phyloP scores from a whole-genome alignment of 2,888 invertebrate genomes.

The Pseudococcus jackbeardsleyi region DNA sequence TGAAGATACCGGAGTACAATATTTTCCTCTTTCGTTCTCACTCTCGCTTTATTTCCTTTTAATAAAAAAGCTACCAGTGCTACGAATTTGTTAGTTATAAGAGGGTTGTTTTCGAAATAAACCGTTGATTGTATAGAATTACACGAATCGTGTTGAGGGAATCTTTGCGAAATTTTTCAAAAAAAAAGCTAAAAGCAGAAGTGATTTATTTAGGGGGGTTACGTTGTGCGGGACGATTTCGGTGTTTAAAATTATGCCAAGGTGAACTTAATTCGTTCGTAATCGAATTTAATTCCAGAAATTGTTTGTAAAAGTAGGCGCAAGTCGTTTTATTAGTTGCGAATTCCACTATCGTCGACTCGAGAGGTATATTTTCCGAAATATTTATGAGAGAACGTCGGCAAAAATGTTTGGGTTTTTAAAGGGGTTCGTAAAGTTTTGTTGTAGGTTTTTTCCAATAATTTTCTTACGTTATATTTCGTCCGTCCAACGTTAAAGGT shows the following conservation, averaged over 20 bases:
- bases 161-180: neutral
- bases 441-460: neutral
- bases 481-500: too few relatives aligned
- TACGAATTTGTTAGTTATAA: neutral
- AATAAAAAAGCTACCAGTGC: too few relatives aligned
- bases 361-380: neutral
- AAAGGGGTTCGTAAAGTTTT: neutral
- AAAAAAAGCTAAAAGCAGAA: neutral
- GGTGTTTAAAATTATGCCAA: neutral
- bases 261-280: neutral
- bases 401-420: neutral
- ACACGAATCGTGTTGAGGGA: neutral
- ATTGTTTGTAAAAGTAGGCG: neutral
- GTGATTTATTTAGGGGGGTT: neutral
- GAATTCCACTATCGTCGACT: neutral
- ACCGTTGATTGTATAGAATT: too few relatives aligned
- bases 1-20: neutral
- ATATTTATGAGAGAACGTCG: neutral
- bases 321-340: conserved; percentile 5
- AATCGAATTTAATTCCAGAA: conserved; percentile 30
- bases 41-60: too few relatives aligned
- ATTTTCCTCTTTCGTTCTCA: neutral
- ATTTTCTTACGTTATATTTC: too few relatives aligned
- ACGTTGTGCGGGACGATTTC: neutral
- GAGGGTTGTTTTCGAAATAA: neutral